Base-by-base conservation (phyloP, 2,113 vertebrate species). In the Neolamprologus ventralis region DNA sequence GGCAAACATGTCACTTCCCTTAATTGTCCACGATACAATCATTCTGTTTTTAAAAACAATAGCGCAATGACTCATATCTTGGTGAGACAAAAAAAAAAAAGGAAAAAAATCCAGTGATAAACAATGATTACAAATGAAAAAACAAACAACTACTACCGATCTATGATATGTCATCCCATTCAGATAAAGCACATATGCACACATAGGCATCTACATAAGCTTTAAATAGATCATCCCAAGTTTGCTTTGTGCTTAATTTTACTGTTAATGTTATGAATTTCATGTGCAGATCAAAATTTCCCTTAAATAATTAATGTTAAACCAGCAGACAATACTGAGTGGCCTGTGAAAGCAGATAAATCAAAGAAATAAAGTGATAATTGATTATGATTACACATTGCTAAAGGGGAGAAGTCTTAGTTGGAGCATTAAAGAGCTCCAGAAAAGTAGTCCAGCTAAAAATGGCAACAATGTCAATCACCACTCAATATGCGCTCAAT, bases 401-500 rank as follows among this genome's bases (percentile, higher is more conserved):
- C 35, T 47, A 65, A 51, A 33, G 55, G 16, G 40, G 23, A 26
- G 33, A 35, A 71, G 83, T 90, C 81, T 85, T 28, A 13, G 79
- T 51, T 14, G 51, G 87, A 86, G 83, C 87, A 81, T 88, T 84
- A 26, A 83, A 86, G 79, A 90, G 91, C 86, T 86, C 58, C 87
- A 91, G 83, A 94, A 95, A 96, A 95, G 89, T 63, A 95, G 94
- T 93, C 73, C 89, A 68, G 57, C 80, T 83, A 82, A 84, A 89
- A 81, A 92, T 58, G 45, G 83, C 83, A 83, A 55, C 45, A 84
- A 88, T 80, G 80, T 95, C 97, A 99, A 96, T 99, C 98, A 14
- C 97, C 97, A 95, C 98, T 99, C 94, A 99, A 96, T 95, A 99
- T 99, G 92, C 97, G 98, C 91, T 99, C 99, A 91, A 99, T 99